phyloP scores from a whole-genome alignment of 2,113 vertebrate species.

The Ceyx margarethae region DNA sequence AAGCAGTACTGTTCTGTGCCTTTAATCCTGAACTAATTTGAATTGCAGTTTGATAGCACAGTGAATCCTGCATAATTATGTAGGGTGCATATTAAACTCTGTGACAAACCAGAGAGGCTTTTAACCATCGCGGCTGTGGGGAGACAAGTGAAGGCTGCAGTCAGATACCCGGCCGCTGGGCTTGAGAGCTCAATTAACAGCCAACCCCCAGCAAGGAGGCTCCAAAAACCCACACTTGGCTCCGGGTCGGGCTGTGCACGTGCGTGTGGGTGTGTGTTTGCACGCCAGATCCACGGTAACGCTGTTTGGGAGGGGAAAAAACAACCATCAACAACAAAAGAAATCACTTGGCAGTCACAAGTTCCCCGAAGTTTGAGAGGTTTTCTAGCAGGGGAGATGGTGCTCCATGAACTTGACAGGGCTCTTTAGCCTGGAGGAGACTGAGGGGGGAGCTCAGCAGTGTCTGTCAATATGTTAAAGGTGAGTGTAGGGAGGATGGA shows the following conservation, averaged over 20 bases:
- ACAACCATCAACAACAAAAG: background rate
- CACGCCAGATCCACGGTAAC: background rate
- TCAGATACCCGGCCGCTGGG: constrained; percentile 79
- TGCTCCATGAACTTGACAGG: too few relatives aligned
- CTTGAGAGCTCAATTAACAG: constrained; percentile 89
- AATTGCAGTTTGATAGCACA: constrained; percentile 99
- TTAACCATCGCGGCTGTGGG: constrained; percentile 91
- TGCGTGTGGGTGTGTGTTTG: background rate
- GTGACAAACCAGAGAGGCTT: constrained; percentile 99
- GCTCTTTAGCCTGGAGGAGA: too few relatives aligned
- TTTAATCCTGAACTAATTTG: constrained; percentile 99
- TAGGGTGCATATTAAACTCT: constrained; percentile 99
- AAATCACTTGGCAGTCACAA: background rate
- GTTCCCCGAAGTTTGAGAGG: background rate
- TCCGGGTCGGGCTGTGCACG: fast-evolving
- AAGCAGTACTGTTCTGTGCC: constrained; percentile 99
- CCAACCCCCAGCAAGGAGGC: constrained; percentile 72
- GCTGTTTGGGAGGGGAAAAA: background rate
- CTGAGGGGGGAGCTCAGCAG: too few relatives aligned
- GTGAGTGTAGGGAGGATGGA: too few relatives aligned
- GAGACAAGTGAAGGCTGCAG: constrained; percentile 84
- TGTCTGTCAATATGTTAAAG: too few relatives aligned
- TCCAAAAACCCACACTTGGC: background rate
- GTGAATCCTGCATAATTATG: constrained; percentile 99
- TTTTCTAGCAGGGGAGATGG: background rate